phyloP scores from a whole-genome alignment of 2,888 invertebrate genomes.

The Acanthosepion esculentum region DNA sequence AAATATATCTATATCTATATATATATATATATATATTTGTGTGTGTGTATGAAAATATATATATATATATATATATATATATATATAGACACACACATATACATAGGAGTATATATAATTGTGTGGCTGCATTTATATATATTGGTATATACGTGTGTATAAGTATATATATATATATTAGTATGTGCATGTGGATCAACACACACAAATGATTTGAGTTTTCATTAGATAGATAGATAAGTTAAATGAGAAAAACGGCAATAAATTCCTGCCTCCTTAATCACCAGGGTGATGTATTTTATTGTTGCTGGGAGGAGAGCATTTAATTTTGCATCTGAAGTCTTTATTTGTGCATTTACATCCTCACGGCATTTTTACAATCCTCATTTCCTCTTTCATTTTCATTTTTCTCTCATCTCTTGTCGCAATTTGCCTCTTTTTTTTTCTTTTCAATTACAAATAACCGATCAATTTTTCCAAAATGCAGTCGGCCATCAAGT shows the following conservation, averaged over 20 bases:
- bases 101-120: too few species aligned
- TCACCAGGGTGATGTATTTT: background rate
- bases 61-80: too few species aligned
- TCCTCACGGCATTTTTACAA: slow-evolving; percentile 9
- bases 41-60: too few species aligned
- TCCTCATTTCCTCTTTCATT: background rate
- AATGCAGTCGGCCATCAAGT: slow-evolving; percentile 20
- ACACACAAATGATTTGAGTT: background rate
- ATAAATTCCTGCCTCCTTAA: background rate
- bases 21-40: too few species aligned
- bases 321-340: background rate
- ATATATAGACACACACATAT: too few species aligned
- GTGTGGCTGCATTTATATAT: too few species aligned
- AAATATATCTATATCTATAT: too few species aligned
- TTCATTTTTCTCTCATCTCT: background rate
- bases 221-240: background rate
- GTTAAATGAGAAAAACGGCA: background rate
- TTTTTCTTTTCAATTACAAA: background rate
- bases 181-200: too few species aligned
- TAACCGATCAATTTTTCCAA: background rate
- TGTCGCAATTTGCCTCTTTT: background rate
- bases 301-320: background rate
- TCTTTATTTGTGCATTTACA: background rate
- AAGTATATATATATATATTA: too few species aligned
- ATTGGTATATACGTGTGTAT: too few species aligned